Evolutionary conservation across 2,797 vertebrate species (phyloP).

Genomic region (Onychomys arenicola): DNA sequence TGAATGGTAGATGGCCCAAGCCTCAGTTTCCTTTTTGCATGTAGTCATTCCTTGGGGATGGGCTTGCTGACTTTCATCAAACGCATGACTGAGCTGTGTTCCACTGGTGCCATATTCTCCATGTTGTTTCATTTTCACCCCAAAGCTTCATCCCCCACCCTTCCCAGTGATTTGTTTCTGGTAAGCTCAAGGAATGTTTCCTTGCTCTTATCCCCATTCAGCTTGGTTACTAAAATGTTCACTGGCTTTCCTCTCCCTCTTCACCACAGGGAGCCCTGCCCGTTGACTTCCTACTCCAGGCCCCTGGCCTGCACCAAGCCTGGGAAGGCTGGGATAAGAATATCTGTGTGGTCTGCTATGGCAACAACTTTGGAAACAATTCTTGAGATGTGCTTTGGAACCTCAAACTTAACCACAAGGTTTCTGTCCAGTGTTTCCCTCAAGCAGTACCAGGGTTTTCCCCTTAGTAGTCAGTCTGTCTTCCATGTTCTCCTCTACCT

Average conservation of each 20-base stretch:
- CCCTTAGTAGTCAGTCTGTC: background rate
- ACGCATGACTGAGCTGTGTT: fast-evolving
- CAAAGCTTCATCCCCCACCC: too few relatives aligned
- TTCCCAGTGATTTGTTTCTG: background rate
- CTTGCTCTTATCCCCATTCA: too few relatives aligned
- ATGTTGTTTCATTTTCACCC: background rate
- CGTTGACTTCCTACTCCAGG: background rate
- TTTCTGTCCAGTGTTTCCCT: background rate
- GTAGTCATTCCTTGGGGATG: background rate
- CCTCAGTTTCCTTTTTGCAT: background rate
- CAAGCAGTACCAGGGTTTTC: fast-evolving
- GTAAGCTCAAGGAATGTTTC: background rate
- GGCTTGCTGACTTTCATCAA: background rate
- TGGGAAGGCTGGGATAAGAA: background rate
- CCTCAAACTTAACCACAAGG: background rate
- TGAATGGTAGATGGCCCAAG: background rate
- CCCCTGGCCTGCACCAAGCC: background rate
- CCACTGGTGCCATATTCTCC: background rate
- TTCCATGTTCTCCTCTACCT: background rate
- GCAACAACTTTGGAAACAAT: background rate
- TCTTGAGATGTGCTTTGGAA: background rate
- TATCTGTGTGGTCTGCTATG: background rate
- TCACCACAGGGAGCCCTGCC: too few relatives aligned
- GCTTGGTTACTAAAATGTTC: background rate
- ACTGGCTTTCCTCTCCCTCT: background rate